Evolutionary conservation across 2,888 invertebrate genomes (phyloP).

Genomic region (Euclidia mi): DNA sequence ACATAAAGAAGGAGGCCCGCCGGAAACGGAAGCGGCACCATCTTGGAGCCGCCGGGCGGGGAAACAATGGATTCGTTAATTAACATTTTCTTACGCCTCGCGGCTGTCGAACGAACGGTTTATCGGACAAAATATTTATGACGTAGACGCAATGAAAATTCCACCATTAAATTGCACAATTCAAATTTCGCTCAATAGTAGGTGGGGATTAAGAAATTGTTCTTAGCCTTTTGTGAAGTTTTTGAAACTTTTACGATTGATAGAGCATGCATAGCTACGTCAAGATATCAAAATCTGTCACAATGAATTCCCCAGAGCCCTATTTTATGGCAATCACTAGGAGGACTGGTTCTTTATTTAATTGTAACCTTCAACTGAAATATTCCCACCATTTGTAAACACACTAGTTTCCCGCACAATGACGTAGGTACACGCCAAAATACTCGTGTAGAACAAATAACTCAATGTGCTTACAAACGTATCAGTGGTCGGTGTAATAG

Average conservation of each 20-base stretch:
- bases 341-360: not conserved
- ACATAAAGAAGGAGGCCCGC: slow-evolving; percentile 88
- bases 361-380: slow-evolving; percentile 15
- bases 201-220: slow-evolving; percentile 52
- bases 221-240: slow-evolving; percentile 21
- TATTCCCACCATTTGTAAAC: slow-evolving; percentile 35
- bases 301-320: too few relatives aligned
- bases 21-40: slow-evolving; percentile 90
- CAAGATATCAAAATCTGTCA: too few relatives aligned
- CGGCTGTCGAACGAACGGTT: slow-evolving; percentile 90
- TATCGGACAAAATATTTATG: slow-evolving; percentile 90
- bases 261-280: too few relatives aligned
- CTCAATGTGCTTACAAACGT: slow-evolving; percentile 56
- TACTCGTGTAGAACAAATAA: slow-evolving; percentile 57
- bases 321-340: too few relatives aligned
- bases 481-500: slow-evolving; percentile 63
- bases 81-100: slow-evolving; percentile 93
- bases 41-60: slow-evolving; percentile 91
- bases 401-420: slow-evolving; percentile 42
- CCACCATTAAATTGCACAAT: slow-evolving; percentile 81
- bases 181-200: slow-evolving; percentile 73
- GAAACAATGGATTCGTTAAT: slow-evolving; percentile 94
- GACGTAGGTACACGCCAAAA: slow-evolving; percentile 42
- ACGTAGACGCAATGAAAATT: slow-evolving; percentile 85
- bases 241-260: not conserved